phyloP scores from a whole-genome alignment of 2,888 invertebrate species.

The Bugula neritina region DNA sequence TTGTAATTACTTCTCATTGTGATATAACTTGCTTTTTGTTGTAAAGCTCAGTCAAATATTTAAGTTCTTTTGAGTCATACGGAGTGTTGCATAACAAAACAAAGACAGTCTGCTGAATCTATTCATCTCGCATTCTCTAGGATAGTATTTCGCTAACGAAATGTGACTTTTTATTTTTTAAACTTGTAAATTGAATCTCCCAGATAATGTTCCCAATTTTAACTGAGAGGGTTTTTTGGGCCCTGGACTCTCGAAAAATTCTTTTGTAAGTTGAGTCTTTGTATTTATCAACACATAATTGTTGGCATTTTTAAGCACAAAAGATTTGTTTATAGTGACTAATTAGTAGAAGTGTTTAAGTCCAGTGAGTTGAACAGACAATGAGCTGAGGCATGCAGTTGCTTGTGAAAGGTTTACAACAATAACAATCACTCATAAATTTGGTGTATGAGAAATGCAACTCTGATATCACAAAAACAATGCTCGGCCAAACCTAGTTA shows the following conservation, averaged over 20 bases:
- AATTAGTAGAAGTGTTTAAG: not conserved
- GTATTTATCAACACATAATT: not conserved
- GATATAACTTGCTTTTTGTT: too few relatives aligned
- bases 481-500: not conserved
- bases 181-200: slow-evolving; percentile 17
- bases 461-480: not conserved
- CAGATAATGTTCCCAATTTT: not conserved
- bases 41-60: too few relatives aligned
- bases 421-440: not conserved
- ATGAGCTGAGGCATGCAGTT: not conserved
- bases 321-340: not conserved
- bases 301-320: not conserved
- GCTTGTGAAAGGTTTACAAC: not conserved
- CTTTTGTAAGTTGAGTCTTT: not conserved
- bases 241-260: not conserved
- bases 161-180: slow-evolving; percentile 4
- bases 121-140: not conserved
- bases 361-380: not conserved
- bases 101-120: too few relatives aligned
- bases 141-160: not conserved
- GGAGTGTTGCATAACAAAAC: not conserved
- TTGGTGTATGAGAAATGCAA: not conserved
- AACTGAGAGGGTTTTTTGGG: not conserved
- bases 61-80: too few relatives aligned
- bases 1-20: too few relatives aligned